Base-by-base conservation (phyloP, 2,888 invertebrate genomes). In the Orchestes rusci region DNA sequence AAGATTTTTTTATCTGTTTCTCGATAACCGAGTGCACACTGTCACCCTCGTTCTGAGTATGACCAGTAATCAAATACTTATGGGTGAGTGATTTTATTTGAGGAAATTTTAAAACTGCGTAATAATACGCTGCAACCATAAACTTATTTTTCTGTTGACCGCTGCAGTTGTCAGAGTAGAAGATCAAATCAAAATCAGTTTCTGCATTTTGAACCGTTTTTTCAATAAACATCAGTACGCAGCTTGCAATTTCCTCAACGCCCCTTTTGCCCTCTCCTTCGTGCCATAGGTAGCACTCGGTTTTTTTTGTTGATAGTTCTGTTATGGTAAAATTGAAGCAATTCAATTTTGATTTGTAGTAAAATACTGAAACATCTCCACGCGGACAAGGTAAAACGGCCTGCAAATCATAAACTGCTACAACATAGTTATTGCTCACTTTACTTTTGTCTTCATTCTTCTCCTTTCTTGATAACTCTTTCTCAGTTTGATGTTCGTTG, bases 301-400 rank as follows among this genome's bases (percentile, higher is more conserved):
- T 41, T 13, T 39, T 39, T 31, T 31, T 38, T 16, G 31, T 39
- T 30, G 39, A 18, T 4, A 63, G 36, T 34, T 63, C 45, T 42
- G 53, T 57, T 35, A 62, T 53, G 27, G 60, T 45, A 34, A 45
- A 45, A 31, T 45, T 48, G n/a, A 45, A 38, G 16, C 16, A 31
- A 31, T 45, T 49, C 12, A 49, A 19, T 36, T 42, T 46, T 5
- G 43, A 49, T 42, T 49, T 49, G 17, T 41, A 45, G 15, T 48
- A 49, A 30, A 45, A 49, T 15, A 32, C 37, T 8, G 35, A 34
- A 17, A 46, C 37, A 15, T 43, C 43, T 17, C 50, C 46, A 16
- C 40, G 41, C 27, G 49, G 45, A 32, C 40, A 40, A 23, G 40
- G 20, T 32, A 48, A 39, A 10, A 41, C 45, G 16, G 48, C 48